Evolutionary conservation across 1,140 invertebrate species (phyloP), one percentile per base, ranked within the genome.

Genomic region (Mylabris phalerata): DNA sequence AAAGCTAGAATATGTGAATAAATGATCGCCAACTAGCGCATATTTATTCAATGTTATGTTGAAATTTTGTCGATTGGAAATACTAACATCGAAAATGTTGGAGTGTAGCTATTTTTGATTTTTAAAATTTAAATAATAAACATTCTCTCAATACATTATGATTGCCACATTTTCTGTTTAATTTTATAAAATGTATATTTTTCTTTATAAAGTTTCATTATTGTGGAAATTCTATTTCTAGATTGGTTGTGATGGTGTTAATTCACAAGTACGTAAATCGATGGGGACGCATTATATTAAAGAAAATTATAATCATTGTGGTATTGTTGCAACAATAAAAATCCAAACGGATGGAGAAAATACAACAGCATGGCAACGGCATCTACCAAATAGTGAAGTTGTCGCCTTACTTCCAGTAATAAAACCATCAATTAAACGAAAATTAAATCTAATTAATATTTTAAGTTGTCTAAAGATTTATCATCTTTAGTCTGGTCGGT

Each of bases 401-500:
- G 81, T 99, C 32, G 96, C 95, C 10, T 70, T 98, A 38, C 76
- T 99, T 40, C 96, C 96, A 40, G 86, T 91, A 79, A 82, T 78
- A 74, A 5, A 46, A 26, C n/a, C 50, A 38, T 40, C n/a, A 11
- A 32, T 52, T 11, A 1, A 19, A 19, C 19, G 19, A 19, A 19
- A 19, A 44, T 13, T 39, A 11, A 11, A 9, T 32, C 25, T 44
- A 27, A 60, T 48, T 55, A 57, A n/a, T 13, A 27, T 32, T 57
- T 75, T 58, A 71, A 88, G 78, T 75, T 97, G 4, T 85, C 82
- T 57, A 80, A 86, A 43, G 79, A 79, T 13, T 73, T 84, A 3
- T 93, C 90, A 70, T 97, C 93, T 1, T 75, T 98, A 2, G 93
- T 98, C 0, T 98, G 96, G 96, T 89, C 88, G 27, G 90, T 89